Evolutionary conservation across 2,113 vertebrate species (phyloP).

Genomic region (Emydocephalus ijimae): DNA sequence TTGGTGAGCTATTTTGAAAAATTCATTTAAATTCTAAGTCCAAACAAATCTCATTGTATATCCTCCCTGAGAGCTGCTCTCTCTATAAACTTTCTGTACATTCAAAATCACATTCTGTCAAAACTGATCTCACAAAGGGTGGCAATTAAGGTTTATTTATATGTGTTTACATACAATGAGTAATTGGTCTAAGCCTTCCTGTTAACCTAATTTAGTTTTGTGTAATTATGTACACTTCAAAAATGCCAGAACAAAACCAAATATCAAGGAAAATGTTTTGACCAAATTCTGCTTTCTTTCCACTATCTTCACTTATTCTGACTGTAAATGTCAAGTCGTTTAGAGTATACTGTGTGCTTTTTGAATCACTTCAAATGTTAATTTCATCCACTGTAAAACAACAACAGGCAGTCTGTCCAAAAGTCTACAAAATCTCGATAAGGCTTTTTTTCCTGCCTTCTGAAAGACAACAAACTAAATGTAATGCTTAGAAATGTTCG

Average conservation of each 20-base stretch:
- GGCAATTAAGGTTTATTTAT: background rate
- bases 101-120: background rate
- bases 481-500: slow-evolving; percentile 51
- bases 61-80: background rate
- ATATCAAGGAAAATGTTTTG: background rate
- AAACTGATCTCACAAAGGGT: background rate
- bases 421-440: slow-evolving; percentile 54
- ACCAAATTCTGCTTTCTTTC: slow-evolving; percentile 32
- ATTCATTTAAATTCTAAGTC: background rate
- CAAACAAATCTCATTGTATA: background rate
- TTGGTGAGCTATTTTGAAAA: background rate
- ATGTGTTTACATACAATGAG: background rate
- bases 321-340: slow-evolving; percentile 33
- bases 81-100: background rate
- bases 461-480: slow-evolving; percentile 54
- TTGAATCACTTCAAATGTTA: slow-evolving; percentile 41
- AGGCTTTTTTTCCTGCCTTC: slow-evolving; percentile 50
- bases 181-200: background rate
- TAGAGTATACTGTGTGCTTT: slow-evolving; percentile 17
- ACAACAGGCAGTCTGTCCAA: slow-evolving; percentile 37
- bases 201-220: background rate
- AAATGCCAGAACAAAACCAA: slow-evolving; percentile 13
- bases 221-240: background rate
- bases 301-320: slow-evolving; percentile 39
- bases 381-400: slow-evolving; percentile 24